Evolutionary conservation across 1,140 invertebrate species (phyloP).

Genomic region (Steinernema khuongi): DNA sequence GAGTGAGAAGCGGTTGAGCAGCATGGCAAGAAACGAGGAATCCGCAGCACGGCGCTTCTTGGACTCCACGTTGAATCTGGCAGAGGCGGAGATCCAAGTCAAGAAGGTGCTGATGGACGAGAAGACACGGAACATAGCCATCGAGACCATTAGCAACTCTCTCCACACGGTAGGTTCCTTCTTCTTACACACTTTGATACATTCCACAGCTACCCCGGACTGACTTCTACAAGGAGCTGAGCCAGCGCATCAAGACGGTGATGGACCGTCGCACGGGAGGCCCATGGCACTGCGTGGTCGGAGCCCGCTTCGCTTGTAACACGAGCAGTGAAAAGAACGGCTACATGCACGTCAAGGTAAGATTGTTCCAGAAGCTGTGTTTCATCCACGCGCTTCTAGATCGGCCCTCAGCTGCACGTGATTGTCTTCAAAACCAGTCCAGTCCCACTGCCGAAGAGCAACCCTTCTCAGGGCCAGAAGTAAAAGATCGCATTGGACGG

Average conservation of each 20-base stretch:
- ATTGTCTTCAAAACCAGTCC: no score
- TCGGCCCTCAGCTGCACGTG: not conserved
- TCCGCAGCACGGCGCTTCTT: not conserved
- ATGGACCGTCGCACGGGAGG: not conserved
- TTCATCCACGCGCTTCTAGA: not conserved
- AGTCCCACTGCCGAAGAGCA: no score
- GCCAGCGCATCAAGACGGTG: not conserved
- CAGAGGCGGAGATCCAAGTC: not conserved
- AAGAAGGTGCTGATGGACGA: not conserved
- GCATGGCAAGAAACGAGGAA: not conserved
- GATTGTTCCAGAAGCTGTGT: not conserved
- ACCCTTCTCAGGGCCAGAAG: no score
- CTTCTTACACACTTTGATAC: not conserved
- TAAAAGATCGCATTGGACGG: no score
- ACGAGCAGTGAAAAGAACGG: not conserved
- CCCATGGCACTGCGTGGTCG: conserved; percentile 2
- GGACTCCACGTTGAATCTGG: not conserved
- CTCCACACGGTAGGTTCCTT: not conserved
- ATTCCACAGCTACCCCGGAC: not conserved
- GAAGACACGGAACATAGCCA: not conserved
- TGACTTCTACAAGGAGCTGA: not conserved
- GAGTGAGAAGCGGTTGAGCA: no score
- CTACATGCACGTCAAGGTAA: conserved; percentile 12
- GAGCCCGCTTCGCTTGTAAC: not conserved
- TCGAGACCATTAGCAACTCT: not conserved